Conservation (phyloP, 2,113 vertebrate genomes). For the Progne subis region DNA sequence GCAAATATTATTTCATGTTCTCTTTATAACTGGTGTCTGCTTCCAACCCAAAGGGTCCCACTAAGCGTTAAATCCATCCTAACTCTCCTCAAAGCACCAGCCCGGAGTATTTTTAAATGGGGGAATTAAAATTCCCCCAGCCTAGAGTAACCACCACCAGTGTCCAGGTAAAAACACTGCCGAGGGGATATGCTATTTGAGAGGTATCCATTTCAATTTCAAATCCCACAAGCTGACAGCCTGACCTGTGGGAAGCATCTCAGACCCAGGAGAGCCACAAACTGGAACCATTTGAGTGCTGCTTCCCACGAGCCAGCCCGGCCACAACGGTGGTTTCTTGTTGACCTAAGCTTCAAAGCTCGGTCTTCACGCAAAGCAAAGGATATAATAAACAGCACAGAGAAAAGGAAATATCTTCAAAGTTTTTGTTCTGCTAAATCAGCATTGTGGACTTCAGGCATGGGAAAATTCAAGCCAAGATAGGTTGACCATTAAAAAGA, state of each 20-base stretch:
- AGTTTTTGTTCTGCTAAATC: constrained; percentile 57
- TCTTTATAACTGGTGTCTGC: neutral
- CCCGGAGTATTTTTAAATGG: neutral
- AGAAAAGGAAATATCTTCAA: constrained; percentile 53
- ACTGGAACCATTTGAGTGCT: neutral
- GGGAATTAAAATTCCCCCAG: neutral
- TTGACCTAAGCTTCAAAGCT: constrained; percentile 34
- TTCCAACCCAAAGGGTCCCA: fast-evolving
- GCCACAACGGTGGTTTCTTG: neutral
- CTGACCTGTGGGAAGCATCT: neutral
- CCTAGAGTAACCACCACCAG: neutral
- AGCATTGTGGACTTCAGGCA: constrained; percentile 50
- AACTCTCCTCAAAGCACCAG: neutral
- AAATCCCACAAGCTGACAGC: neutral
- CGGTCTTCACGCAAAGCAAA: neutral
- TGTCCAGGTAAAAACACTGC: neutral
- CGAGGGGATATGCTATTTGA: fast-evolving
- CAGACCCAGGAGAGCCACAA: neutral
- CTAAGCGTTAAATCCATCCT: neutral
- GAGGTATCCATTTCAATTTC: neutral
- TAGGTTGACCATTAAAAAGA: neutral
- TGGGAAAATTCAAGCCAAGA: constrained; percentile 30
- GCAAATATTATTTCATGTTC: constrained; percentile 12
- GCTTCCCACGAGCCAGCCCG: constrained; percentile 19
- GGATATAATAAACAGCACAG: constrained; percentile 46